Conservation (phyloP, 1,140 invertebrate species). For the Bombyx mandarina region DNA sequence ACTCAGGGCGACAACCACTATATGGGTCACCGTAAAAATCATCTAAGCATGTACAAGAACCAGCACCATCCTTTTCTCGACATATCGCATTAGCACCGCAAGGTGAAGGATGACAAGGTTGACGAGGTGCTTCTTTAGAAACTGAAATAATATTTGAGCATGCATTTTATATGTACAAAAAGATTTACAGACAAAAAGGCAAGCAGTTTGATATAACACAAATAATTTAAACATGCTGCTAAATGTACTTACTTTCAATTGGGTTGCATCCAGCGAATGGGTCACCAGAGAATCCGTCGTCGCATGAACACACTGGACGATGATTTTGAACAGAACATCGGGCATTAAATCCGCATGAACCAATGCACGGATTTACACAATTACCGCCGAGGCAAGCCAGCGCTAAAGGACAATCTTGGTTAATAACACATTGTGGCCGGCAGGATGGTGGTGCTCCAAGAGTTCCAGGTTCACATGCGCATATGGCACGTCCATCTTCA, state of each 20-base stretch:
- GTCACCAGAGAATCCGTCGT: constrained; percentile 84
- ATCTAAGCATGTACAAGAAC: constrained; percentile 84
- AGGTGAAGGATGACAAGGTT: constrained; percentile 86
- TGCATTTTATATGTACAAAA: constrained; percentile 13
- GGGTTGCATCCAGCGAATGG: constrained; percentile 83
- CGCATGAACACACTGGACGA: constrained; percentile 83
- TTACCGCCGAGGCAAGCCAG: constrained; percentile 83
- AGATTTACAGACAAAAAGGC: constrained; percentile 15
- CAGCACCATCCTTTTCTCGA: constrained; percentile 81
- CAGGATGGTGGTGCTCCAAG: constrained; percentile 87
- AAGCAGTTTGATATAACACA: constrained; percentile 9
- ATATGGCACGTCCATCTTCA: constrained; percentile 79
- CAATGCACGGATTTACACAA: constrained; percentile 86
- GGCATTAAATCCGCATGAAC: constrained; percentile 87
- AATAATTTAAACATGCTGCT: constrained; percentile 1
- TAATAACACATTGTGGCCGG: constrained; percentile 83
- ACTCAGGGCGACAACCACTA: constrained; percentile 83
- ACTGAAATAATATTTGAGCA: constrained; percentile 47
- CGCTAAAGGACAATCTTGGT: constrained; percentile 84
- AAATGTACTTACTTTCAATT: constrained; percentile 73
- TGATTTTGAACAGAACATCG: constrained; percentile 84
- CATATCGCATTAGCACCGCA: constrained; percentile 87
- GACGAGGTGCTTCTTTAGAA: constrained; percentile 54
- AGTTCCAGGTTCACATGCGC: constrained; percentile 83
- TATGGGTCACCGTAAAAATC: constrained; percentile 90